phyloP scores from a whole-genome alignment of 2,797 vertebrate genomes.

The Galaxias olidus region DNA sequence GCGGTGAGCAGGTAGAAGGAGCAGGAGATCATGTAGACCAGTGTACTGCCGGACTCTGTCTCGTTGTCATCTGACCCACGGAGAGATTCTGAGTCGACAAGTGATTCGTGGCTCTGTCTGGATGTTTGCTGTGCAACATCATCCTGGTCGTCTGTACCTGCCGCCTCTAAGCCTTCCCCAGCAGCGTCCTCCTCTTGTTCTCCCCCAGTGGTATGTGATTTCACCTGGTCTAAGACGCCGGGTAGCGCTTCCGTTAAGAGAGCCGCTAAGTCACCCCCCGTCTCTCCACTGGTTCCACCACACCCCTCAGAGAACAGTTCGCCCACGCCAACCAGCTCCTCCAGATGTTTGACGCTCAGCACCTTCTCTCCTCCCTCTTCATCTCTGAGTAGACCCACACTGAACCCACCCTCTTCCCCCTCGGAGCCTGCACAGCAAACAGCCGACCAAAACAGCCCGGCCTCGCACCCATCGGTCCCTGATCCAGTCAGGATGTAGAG shows the following conservation, averaged over 20 bases:
- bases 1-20: constrained; percentile 61
- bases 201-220: neutral
- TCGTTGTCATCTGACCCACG: constrained; percentile 27
- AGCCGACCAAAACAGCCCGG: constrained; percentile 60
- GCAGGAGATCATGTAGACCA: constrained; percentile 65
- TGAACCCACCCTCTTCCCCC: constrained; percentile 55
- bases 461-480: constrained; percentile 36
- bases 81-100: constrained; percentile 18
- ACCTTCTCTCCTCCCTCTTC: constrained; percentile 44
- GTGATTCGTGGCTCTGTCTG: no score
- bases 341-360: constrained; percentile 68
- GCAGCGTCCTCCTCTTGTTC: constrained; percentile 1
- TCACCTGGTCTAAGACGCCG: constrained; percentile 21
- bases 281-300: constrained; percentile 33
- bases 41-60: constrained; percentile 51
- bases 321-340: constrained; percentile 59
- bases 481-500: constrained; percentile 72
- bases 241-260: constrained; percentile 18
- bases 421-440: constrained; percentile 60
- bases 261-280: constrained; percentile 19
- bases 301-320: constrained; percentile 73
- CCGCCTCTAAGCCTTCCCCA: constrained; percentile 7
- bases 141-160: constrained; percentile 3
- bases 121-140: constrained; percentile 22
- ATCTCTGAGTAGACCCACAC: constrained; percentile 66